phyloP scores from a whole-genome alignment of 2,888 invertebrate genomes.

The Nephrotoma guestfalica region DNA sequence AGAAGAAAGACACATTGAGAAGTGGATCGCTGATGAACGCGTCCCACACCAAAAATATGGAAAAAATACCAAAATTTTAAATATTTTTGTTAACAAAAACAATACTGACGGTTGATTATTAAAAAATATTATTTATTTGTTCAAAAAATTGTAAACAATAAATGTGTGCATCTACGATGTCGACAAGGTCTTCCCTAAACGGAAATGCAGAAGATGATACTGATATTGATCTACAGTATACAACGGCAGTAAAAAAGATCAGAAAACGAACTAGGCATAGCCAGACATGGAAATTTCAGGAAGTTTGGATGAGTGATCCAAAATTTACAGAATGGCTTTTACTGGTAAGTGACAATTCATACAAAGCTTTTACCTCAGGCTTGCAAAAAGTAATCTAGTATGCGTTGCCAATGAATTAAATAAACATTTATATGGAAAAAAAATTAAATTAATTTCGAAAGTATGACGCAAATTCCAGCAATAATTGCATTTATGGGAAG shows the following conservation, averaged over 20 bases:
- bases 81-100: too few relatives aligned
- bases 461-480: neutral
- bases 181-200: too few relatives aligned
- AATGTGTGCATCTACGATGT: too few relatives aligned
- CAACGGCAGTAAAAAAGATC: neutral
- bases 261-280: neutral
- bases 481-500: neutral
- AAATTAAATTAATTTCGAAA: neutral
- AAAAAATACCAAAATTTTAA: too few relatives aligned
- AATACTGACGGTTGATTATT: too few relatives aligned
- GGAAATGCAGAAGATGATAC: neutral
- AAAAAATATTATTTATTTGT: too few relatives aligned
- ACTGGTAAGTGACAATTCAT: neutral
- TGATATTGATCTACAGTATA: neutral
- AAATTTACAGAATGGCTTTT: neutral
- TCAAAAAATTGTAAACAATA: too few relatives aligned
- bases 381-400: neutral
- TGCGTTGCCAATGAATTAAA: neutral
- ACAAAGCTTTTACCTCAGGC: neutral
- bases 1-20: too few relatives aligned
- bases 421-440: neutral
- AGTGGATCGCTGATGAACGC: too few relatives aligned
- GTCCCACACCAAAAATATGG: too few relatives aligned
- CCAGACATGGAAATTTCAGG: neutral
- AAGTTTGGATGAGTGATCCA: neutral